Evolutionary conservation across 2,888 invertebrate genomes (phyloP).

Genomic region (Campoplex nolae): DNA sequence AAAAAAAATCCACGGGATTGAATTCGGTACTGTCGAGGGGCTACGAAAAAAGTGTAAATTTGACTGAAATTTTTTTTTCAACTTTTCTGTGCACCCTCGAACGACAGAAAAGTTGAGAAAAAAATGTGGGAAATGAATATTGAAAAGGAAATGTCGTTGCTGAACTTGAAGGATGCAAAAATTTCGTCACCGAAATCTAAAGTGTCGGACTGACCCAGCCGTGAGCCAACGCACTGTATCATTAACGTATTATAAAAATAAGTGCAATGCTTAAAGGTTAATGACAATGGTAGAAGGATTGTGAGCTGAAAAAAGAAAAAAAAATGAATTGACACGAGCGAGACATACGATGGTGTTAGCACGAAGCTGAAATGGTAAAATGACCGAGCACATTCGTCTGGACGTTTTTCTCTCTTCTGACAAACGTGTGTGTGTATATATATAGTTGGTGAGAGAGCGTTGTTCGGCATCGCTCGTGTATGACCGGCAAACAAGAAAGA

Average conservation of each 20-base stretch:
- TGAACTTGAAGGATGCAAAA: too few species aligned
- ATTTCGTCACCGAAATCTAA: too few species aligned
- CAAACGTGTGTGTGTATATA: background rate
- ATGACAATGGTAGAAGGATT: background rate
- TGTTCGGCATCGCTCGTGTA: conserved; percentile 68
- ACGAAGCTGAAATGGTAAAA: background rate
- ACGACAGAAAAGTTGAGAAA: too few species aligned
- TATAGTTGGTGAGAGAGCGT: conserved; percentile 34
- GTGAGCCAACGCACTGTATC: background rate
- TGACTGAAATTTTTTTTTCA: too few species aligned
- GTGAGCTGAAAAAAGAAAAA: background rate
- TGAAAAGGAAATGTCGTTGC: too few species aligned
- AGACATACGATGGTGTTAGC: background rate
- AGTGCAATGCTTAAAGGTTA: background rate
- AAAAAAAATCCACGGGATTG: too few species aligned
- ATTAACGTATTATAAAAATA: background rate
- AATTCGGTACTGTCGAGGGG: too few species aligned
- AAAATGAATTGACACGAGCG: background rate
- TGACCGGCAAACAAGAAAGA: conserved; percentile 48
- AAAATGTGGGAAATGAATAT: too few species aligned
- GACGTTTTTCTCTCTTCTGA: conserved; percentile 37
- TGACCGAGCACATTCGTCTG: conserved; percentile 40
- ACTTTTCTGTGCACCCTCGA: too few species aligned
- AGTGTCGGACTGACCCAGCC: too few species aligned
- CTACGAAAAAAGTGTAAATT: too few species aligned